Evolutionary conservation across 2,113 vertebrate genomes (phyloP).

Genomic region (Burhinus oedicnemus): DNA sequence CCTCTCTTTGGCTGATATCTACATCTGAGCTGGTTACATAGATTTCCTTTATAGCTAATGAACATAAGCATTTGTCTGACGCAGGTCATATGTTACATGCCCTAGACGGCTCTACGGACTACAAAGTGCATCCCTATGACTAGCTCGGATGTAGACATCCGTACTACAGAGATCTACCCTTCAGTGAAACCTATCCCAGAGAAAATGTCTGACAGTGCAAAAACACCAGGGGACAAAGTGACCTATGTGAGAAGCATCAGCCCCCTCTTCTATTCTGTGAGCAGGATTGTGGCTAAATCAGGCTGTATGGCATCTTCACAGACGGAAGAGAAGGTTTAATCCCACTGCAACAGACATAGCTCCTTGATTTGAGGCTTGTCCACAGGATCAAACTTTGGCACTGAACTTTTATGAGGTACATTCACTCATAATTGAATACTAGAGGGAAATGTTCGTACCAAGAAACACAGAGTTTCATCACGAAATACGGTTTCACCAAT

Average conservation of each 20-base stretch:
- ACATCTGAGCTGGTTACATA: not conserved
- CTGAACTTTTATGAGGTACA: not conserved
- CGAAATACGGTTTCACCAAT: not conserved
- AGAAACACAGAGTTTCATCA: not conserved
- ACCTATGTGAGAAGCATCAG: not conserved
- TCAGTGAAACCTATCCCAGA: not conserved
- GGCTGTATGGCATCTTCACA: not conserved
- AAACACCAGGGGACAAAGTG: not conserved
- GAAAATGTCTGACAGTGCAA: not conserved
- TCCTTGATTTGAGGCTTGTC: not conserved
- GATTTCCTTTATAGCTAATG: not conserved
- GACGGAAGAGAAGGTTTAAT: not conserved
- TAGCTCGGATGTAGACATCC: not conserved
- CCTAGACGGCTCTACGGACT: not conserved
- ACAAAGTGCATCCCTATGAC: fast-evolving
- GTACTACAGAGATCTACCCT: not conserved
- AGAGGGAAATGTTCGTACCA: not conserved
- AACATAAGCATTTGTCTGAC: not conserved
- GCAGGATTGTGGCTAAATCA: not conserved
- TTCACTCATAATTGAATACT: not conserved
- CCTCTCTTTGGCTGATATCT: not conserved
- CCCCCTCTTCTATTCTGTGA: not conserved
- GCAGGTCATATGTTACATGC: fast-evolving
- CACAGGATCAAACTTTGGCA: not conserved
- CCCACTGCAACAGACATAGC: not conserved